These are phyloP conservation scores for Priocnemis perturbator DNA, from an alignment of 2,888 invertebrate species.

Conservation along the genomic window DNA sequence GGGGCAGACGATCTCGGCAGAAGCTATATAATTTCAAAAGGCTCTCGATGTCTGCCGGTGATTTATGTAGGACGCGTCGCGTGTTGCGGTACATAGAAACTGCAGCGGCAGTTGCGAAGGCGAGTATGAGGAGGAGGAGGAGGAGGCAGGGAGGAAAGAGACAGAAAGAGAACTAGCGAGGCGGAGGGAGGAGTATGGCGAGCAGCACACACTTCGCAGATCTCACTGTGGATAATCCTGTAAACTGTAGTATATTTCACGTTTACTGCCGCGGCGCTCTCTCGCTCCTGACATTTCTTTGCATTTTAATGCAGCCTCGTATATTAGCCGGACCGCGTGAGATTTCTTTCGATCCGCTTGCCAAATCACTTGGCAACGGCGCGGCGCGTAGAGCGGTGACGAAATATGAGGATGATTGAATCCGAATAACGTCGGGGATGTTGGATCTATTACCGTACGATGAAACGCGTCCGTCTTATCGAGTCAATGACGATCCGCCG, in stretches of 20 bases:
- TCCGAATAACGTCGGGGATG: constrained; percentile 1
- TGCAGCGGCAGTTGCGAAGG: constrained; percentile 20
- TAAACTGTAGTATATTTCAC: constrained; percentile 52
- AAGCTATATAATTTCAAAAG: constrained; percentile 56
- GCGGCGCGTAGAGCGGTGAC: background rate
- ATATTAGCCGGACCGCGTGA: constrained; percentile 1
- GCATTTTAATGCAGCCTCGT: constrained; percentile 40
- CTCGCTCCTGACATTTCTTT: constrained; percentile 30
- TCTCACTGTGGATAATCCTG: constrained; percentile 48
- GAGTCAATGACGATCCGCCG: too few species aligned
- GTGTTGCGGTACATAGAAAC: constrained; percentile 43
- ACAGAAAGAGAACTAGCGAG: background rate
- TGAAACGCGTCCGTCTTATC: too few species aligned
- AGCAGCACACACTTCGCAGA: background rate
- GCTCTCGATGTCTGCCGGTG: constrained; percentile 50
- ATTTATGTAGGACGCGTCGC: constrained; percentile 58
- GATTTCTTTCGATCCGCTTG: constrained; percentile 5
- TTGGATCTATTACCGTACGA: background rate
- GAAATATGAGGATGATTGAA: constrained; percentile 3
- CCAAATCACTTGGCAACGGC: constrained; percentile 9
- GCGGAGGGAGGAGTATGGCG: too few species aligned
- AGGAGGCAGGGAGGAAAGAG: background rate
- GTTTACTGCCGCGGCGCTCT: constrained; percentile 38
- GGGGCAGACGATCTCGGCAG: constrained; percentile 24
- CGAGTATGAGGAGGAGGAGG: background rate